These are phyloP conservation scores for Sciurus carolinensis DNA, from an alignment of 2,797 vertebrate genomes.

Conservation along the genomic window DNA sequence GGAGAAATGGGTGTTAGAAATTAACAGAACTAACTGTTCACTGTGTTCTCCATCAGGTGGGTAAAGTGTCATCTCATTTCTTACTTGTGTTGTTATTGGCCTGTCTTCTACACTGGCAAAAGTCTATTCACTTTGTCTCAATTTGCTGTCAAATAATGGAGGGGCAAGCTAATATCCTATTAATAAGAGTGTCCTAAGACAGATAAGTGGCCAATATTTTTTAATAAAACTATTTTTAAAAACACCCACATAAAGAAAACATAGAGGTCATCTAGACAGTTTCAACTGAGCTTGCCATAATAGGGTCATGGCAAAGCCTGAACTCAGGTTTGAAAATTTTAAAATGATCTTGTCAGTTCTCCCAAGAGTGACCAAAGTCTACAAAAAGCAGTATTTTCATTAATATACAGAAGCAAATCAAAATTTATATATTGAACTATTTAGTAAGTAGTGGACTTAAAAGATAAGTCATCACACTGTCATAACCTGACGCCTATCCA, in stretches of 20 bases:
- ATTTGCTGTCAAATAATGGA: background rate
- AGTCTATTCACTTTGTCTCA: background rate
- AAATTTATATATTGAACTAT: background rate
- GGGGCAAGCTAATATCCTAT: background rate
- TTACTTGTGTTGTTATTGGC: background rate
- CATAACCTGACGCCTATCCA: background rate
- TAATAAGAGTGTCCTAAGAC: background rate
- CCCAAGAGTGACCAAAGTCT: background rate
- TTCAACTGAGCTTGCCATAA: constrained; percentile 34
- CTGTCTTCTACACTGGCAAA: background rate
- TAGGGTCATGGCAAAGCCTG: background rate
- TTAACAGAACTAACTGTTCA: fast-evolving
- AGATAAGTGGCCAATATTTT: background rate
- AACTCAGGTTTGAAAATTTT: background rate
- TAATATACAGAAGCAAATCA: background rate
- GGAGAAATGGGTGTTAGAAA: too few relatives aligned
- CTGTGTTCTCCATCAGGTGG: background rate
- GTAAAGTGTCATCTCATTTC: background rate
- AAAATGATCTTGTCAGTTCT: constrained; percentile 14
- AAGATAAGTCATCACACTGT: background rate
- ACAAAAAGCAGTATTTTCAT: constrained; percentile 42
- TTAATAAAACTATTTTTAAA: background rate
- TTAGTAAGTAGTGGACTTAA: constrained; percentile 10
- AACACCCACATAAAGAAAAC: constrained; percentile 10
- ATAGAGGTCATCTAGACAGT: background rate